phyloP scores from a whole-genome alignment of 2,113 vertebrate genomes.

The Dunckerocampus dactyliophorus region DNA sequence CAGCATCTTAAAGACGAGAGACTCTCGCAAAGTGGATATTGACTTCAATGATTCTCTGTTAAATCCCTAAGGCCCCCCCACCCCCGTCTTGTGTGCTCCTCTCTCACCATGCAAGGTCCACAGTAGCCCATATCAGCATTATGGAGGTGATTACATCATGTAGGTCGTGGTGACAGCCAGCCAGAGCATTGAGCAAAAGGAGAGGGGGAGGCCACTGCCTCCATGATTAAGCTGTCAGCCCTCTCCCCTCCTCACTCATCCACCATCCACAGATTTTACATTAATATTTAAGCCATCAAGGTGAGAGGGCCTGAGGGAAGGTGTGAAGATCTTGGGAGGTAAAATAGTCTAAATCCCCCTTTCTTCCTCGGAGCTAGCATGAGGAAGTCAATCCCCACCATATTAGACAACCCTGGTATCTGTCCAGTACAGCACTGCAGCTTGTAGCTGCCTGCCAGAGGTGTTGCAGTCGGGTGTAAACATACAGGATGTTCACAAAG shows the following conservation, averaged over 20 bases:
- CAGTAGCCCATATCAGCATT: slow-evolving; percentile 60
- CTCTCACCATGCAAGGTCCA: slow-evolving; percentile 41
- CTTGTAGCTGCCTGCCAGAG: slow-evolving; percentile 45
- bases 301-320: slow-evolving; percentile 67
- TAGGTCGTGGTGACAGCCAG: slow-evolving; percentile 70
- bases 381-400: slow-evolving; percentile 58
- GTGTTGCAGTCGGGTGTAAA: slow-evolving; percentile 10
- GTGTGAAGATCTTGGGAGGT: slow-evolving; percentile 64
- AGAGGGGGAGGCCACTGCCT: slow-evolving; percentile 50
- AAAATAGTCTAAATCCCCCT: slow-evolving; percentile 67
- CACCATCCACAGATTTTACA: slow-evolving; percentile 56
- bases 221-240: slow-evolving; percentile 73
- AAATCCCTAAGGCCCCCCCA: slow-evolving; percentile 27
- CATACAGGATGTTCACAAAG: no score
- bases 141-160: slow-evolving; percentile 73
- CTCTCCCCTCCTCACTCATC: slow-evolving; percentile 52
- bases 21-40: slow-evolving; percentile 18
- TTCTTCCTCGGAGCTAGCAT: slow-evolving; percentile 50
- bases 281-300: slow-evolving; percentile 71
- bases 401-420: slow-evolving; percentile 66
- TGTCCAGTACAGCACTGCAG: slow-evolving; percentile 49
- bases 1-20: neutral
- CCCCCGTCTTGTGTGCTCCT: slow-evolving; percentile 16
- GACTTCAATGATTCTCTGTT: slow-evolving; percentile 32
- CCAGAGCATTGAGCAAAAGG: slow-evolving; percentile 52